Conservation (phyloP, 2,113 vertebrate genomes). For the Rhineura floridana region DNA sequence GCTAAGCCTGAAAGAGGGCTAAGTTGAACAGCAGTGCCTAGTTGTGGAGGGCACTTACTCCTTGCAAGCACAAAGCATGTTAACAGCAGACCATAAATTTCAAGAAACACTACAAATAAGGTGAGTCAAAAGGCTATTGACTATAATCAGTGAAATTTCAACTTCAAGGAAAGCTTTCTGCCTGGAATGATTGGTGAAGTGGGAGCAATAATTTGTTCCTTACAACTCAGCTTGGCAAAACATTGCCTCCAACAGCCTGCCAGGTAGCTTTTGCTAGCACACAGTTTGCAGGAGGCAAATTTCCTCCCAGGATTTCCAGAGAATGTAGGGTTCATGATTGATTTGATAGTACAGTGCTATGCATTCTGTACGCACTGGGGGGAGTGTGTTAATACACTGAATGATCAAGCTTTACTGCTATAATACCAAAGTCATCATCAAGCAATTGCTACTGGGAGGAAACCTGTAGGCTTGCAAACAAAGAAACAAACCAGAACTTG, state of each 20-base stretch:
- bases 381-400: background rate
- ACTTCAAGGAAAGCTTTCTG: background rate
- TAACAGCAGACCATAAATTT: background rate
- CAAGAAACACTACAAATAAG: slow-evolving; percentile 11
- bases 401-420: slow-evolving; percentile 15
- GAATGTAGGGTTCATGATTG: background rate
- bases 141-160: slow-evolving; percentile 27
- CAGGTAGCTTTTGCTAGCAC: background rate
- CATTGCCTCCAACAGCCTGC: background rate
- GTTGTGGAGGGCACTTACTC: background rate
- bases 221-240: slow-evolving; percentile 8
- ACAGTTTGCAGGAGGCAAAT: slow-evolving; percentile 5
- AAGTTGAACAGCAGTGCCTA: background rate
- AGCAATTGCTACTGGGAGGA: background rate
- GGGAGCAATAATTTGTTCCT: slow-evolving; percentile 14
- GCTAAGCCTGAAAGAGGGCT: background rate
- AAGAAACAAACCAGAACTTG: too few species aligned
- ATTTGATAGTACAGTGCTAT: background rate
- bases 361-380: background rate
- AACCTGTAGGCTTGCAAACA: background rate
- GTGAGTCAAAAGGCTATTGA: slow-evolving; percentile 22
- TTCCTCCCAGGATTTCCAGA: background rate
- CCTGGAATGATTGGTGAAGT: slow-evolving; percentile 5
- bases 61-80: background rate
- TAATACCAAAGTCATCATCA: background rate